Base-by-base conservation (phyloP, 1,140 invertebrate species). In the Drosophila pseudoananassae region DNA sequence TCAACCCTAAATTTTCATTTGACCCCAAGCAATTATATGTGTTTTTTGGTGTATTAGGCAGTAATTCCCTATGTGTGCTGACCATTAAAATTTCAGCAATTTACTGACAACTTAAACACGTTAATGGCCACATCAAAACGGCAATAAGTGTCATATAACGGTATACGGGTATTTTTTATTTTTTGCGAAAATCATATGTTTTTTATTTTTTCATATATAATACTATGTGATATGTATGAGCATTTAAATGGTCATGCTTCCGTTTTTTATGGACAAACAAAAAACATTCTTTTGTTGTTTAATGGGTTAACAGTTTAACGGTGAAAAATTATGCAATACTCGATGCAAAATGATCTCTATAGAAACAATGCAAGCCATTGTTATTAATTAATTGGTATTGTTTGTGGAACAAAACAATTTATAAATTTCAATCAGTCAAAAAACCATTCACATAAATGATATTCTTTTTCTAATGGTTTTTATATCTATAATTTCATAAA, bases 51-150 rank as follows among this genome's bases (percentile, higher is more conserved):
- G 9, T 40, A 12, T 27, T 12, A 60, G 27, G 23, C 15, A 27
- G 23, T 23, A 61, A 40, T 60, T 49, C 43, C 40, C 60, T 20
- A 60, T 49, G 61, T 38, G 33, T 36, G 61, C 10, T 61, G 10
- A 49, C n/a, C 53, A 75, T 66, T 75, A 75, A 75, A 45, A 50
- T 47, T 75, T 57, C 25, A 57, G 59, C 72, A 73, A 64, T 74
- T 74, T 74, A 64, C 68, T 56, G 58, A 73, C 58, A 73, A 59
- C 40, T 74, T 74, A 74, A 63, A 63, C 58, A 64, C 58, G 70
- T 74, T 73, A 73, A 74, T 74, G 38, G 45, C 29, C 40, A 64
- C 51, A 73, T 73, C 40, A 64, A 74, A 74, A 50, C 12, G 52
- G 60, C 20, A 23, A 51, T 50, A 72, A 20, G 43, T 55, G 68